phyloP scores from a whole-genome alignment of 2,888 invertebrate species.

The Diaprepes abbreviatus region DNA sequence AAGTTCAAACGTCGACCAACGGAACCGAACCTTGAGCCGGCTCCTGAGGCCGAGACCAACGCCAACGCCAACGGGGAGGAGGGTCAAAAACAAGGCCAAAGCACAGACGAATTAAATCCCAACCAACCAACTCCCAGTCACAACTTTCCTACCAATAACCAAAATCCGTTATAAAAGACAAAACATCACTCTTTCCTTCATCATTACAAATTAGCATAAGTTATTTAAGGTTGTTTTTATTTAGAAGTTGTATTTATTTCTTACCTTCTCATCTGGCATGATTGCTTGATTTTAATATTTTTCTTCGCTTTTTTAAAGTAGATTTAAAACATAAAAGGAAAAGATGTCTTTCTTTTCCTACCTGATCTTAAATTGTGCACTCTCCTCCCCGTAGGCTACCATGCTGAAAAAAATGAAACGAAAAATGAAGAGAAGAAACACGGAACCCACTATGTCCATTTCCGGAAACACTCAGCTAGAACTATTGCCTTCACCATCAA shows the following conservation, averaged over 20 bases:
- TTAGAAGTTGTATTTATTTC: conserved; percentile 7
- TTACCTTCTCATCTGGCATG: conserved; percentile 7
- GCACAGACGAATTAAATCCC: conserved; percentile 18
- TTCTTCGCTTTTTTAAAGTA: conserved; percentile 10
- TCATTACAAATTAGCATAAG: conserved; percentile 15
- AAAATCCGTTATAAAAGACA: conserved; percentile 27
- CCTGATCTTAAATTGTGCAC: conserved; percentile 21
- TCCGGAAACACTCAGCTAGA: conserved; percentile 69
- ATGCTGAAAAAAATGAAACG: conserved; percentile 99
- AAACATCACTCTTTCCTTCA: conserved; percentile 1
- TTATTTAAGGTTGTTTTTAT: conserved; percentile 1
- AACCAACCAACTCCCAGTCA: conserved; percentile 63
- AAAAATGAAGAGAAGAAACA: conserved; percentile 97
- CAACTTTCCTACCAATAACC: conserved; percentile 56
- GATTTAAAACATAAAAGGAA: conserved; percentile 2
- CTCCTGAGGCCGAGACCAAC: conserved; percentile 37
- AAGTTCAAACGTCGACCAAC: conserved; percentile 97
- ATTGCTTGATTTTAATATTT: conserved; percentile 6
- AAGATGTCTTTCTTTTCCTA: conserved; percentile 4
- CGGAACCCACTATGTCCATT: conserved; percentile 83
- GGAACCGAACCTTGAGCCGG: conserved; percentile 78
- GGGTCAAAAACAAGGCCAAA: conserved; percentile 68
- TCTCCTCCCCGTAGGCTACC: conserved; percentile 86
- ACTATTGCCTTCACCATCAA: conserved; percentile 65
- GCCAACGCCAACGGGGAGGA: conserved; percentile 76